A percentile compares a stretch with the other conserved stretches of the same genome.
phyloP scores from a whole-genome alignment of 2,113 vertebrate genomes.

The Typhlomys cinereus region DNA sequence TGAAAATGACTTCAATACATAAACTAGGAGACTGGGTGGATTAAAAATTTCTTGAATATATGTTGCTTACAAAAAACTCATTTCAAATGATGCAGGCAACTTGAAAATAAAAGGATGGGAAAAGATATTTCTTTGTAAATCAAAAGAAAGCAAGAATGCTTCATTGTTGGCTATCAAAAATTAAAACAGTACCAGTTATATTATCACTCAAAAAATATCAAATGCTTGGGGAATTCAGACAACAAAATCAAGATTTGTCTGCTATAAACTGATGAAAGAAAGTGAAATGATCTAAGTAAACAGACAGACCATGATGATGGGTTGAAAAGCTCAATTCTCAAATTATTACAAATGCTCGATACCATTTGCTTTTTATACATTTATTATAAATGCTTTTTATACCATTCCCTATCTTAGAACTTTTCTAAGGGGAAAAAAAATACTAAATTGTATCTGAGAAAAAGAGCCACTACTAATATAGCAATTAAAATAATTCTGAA shows the following conservation, averaged over 20 bases:
- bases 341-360: neutral
- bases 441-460: neutral
- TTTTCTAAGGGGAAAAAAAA: neutral
- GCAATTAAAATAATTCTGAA: neutral
- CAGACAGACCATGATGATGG: neutral
- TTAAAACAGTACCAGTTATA: neutral
- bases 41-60: neutral
- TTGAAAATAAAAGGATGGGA: neutral
- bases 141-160: neutral
- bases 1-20: neutral
- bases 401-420: neutral
- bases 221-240: neutral
- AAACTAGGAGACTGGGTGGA: neutral
- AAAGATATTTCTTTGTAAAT: neutral
- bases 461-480: neutral
- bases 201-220: constrained; percentile 22
- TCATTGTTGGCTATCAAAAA: neutral
- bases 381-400: too few relatives aligned
- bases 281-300: constrained; percentile 20
- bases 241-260: neutral
- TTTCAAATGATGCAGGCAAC: neutral
- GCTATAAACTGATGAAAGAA: neutral
- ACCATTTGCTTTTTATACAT: too few relatives aligned
- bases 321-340: neutral
- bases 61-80: neutral